Evolutionary conservation across 1,140 invertebrate genomes (phyloP), one percentile per base, ranked within the genome.

Genomic region (Camponotus floridanus): DNA sequence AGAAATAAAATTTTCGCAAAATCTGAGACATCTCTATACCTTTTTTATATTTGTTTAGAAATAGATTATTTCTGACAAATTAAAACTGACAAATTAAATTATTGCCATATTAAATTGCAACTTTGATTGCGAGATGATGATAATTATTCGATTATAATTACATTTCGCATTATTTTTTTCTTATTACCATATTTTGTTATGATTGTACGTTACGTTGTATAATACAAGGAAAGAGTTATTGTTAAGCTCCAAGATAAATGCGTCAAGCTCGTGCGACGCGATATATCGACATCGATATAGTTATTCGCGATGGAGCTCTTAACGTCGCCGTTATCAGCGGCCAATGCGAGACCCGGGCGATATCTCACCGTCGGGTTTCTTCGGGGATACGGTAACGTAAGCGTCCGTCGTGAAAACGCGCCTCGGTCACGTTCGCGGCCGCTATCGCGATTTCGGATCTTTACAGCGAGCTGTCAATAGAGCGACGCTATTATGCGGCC

Each of bases 391-490:
- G 39, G 68, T 83, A 81, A 83, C 79, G 79, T 74, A 83, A 83
- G 55, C 64, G 45, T 39, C 33, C 68, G 79, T 74, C 26, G 79
- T 61, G 79, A 83, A 83, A 83, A 83, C 55, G 79, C 79, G 79
- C 67, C 79, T 83, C 79, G 79, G 79, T 83, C 79, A 83, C 79
- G 79, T 83, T 83, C 79, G 79, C 79, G 79, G 39, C 45, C 79
- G 68, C 55, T 83, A 83, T 83, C 79, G 55, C 55, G 55, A 83
- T 83, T 83, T 83, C 68, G 39, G 68, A 83, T 83, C 79, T 83
- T 83, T 83, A 83, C 79, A 83, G 79, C 79, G 79, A 74, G 79
- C 79, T 83, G 79, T 83, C 79, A 83, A 83, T 83, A 83, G 76
- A 80, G 68, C 68, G 79, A 83, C 68, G 68, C 79, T 42, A 83